phyloP scores from a whole-genome alignment of 2,113 vertebrate species.

The Seriola dumerili region DNA sequence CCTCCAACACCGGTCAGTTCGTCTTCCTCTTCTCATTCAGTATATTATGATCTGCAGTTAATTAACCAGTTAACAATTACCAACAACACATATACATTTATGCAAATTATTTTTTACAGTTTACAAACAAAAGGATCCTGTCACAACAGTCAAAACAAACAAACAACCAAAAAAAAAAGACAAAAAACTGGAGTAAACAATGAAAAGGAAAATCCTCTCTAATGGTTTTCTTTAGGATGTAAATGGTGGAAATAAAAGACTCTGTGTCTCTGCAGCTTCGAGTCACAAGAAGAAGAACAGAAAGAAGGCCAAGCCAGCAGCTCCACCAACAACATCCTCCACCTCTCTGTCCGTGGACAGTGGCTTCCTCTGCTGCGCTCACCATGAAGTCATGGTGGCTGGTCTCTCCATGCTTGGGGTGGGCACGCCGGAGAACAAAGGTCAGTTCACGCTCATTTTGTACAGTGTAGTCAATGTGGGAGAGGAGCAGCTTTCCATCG shows the following conservation, averaged over 20 bases:
- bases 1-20: conserved; percentile 70
- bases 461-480: background rate
- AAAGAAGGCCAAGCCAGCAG: conserved; percentile 83
- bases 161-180: too few relatives aligned
- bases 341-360: conserved; percentile 85
- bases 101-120: background rate
- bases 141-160: too few relatives aligned
- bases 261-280: conserved; percentile 53
- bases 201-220: too few relatives aligned
- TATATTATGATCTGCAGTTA: background rate
- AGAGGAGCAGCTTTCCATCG: background rate
- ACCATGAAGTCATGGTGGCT: conserved; percentile 95
- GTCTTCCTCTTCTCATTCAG: background rate
- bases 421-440: conserved; percentile 66
- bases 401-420: conserved; percentile 88
- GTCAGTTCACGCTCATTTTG: conserved; percentile 10
- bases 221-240: background rate
- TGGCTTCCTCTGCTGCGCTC: conserved; percentile 94
- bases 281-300: conserved; percentile 91
- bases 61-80: background rate
- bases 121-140: background rate
- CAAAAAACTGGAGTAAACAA: too few relatives aligned
- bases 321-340: conserved; percentile 20
- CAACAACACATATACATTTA: background rate
- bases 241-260: background rate